Evolutionary conservation across 92 coral and sea anemone species (phyloP).

Genomic region (Bergia puertoricense): DNA sequence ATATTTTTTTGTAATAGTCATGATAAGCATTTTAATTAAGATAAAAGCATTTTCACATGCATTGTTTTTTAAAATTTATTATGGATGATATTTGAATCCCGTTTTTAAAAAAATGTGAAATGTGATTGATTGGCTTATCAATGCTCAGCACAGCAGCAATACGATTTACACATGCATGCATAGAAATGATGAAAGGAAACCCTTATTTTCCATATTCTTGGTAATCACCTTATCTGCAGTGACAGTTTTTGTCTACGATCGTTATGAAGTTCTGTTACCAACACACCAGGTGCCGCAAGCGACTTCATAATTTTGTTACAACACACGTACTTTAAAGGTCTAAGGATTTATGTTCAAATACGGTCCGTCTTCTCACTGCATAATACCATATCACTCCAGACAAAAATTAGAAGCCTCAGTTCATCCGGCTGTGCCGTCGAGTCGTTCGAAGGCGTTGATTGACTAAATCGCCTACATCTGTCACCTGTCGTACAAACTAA

Average conservation of each 20-base stretch:
- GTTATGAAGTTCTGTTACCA: background rate
- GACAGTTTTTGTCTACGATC: background rate
- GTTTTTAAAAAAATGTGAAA: no score
- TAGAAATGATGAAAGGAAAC: background rate
- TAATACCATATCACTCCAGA: background rate
- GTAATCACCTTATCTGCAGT: background rate
- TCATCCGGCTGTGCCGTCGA: no score
- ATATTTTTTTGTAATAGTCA: no score
- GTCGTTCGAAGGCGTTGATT: no score
- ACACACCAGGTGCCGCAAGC: background rate
- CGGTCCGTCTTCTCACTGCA: background rate
- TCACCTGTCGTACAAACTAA: no score
- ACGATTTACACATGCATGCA: background rate
- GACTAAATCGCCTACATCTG: no score
- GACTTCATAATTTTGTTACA: background rate
- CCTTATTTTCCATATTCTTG: no score
- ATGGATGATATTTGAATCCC: background rate
- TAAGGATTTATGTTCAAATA: background rate
- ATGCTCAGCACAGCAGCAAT: background rate
- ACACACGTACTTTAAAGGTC: background rate
- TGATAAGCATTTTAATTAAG: no score
- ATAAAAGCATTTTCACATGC: background rate
- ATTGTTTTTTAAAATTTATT: no score
- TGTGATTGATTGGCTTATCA: background rate
- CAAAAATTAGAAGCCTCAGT: no score